Evolutionary conservation across 2,113 vertebrate genomes (phyloP).

Genomic region (Epinephelus moara): DNA sequence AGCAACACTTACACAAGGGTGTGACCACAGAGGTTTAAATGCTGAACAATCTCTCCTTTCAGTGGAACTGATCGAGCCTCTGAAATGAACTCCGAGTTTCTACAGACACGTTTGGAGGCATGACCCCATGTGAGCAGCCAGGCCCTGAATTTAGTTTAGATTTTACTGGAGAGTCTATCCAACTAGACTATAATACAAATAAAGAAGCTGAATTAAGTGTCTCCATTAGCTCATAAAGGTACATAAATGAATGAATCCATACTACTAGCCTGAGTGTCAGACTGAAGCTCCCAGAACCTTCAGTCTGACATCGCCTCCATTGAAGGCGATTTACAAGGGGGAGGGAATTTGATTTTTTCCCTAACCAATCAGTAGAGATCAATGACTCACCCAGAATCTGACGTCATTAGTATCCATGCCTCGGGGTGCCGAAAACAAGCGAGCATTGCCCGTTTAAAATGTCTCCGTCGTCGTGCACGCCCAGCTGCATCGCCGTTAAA

Average conservation of each 20-base stretch:
- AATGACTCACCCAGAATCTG: too few species aligned
- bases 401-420: too few species aligned
- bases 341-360: too few species aligned
- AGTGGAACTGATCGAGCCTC: not conserved
- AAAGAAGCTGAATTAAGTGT: not conserved
- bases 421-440: too few species aligned
- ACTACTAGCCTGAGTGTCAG: too few species aligned
- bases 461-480: too few species aligned
- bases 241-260: not conserved
- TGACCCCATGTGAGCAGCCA: not conserved
- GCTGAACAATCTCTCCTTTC: not conserved
- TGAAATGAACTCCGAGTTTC: not conserved
- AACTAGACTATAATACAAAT: not conserved
- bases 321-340: too few species aligned
- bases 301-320: too few species aligned
- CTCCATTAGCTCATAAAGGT: not conserved
- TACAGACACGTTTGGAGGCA: not conserved
- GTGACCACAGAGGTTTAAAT: conserved; percentile 12
- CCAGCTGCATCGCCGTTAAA: too few species aligned
- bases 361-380: too few species aligned
- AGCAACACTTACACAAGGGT: not conserved
- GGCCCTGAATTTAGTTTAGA: not conserved
- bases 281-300: too few species aligned
- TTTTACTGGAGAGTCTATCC: not conserved
- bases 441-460: too few species aligned